Base-by-base conservation (phyloP, 2,797 vertebrate species). In the Anomalospiza imberbis region DNA sequence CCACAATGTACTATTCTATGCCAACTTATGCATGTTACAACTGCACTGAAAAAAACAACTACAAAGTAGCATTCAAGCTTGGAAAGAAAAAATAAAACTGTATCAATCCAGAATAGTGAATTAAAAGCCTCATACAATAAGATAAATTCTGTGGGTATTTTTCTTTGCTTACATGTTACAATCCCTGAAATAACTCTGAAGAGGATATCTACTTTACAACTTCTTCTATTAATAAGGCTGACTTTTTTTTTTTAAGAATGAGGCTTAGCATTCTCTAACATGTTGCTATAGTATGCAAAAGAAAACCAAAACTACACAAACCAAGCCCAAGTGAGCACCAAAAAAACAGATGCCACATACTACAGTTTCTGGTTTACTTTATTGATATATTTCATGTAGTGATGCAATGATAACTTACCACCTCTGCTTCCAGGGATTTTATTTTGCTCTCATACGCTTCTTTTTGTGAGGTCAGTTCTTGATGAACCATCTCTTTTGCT, bases 401-500 rank as follows among this genome's bases (percentile, higher is more conserved):
- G 12, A 67, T 42, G 25, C 55, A 62, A 42, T 10, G 18, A 17
- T 55, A 88, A 77, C 95, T 89, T 97, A 99, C 99, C 98, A 99
- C 98, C 65, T 98, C 98, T 55, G 88, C 98, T 96, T 99, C 98
- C 92, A 99, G 89, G 29, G 93, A 96, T 95, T 42, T 97, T 96
- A 99, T 99, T 96, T 94, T 98, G 77, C 97, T 97, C 93, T 99
- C 99, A 78, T 99, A 99, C 2, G 96, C 98, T 38, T 95, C 95
- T 96, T 98, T 99, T 93, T 99, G 99, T 48, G 98, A 98, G 29
- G 85, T 97, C 14, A 99, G 97, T 66, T 99, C 99, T 89, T 99
- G 98, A 65, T 99, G 98, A 47, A 99, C 99, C 98, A 99, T 97
- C 82, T 99, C 98, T 94, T 99, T 99, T 4, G 98, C 99, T 94